Evolutionary conservation across 1,140 invertebrate genomes (phyloP).

Genomic region (Atta texana): DNA sequence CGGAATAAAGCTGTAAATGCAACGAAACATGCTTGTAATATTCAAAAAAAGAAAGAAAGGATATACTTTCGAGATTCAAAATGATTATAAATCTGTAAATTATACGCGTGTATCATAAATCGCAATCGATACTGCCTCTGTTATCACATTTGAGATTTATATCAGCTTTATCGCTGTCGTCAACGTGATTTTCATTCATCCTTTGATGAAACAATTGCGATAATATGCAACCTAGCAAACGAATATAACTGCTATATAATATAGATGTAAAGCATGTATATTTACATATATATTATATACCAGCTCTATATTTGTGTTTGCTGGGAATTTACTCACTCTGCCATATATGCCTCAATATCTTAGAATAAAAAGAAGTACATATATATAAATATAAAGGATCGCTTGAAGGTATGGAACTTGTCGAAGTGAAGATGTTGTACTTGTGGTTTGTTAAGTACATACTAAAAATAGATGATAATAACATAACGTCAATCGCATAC

Average conservation of each 20-base stretch:
- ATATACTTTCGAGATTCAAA: slow-evolving; percentile 8
- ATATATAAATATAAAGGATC: no score
- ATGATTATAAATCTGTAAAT: neutral
- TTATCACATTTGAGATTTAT: slow-evolving; percentile 28
- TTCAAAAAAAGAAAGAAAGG: neutral
- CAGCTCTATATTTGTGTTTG: no score
- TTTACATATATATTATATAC: no score
- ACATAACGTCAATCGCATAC: neutral
- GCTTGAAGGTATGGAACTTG: neutral
- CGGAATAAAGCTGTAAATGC: slow-evolving; percentile 44
- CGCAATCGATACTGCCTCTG: neutral
- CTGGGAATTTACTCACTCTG: neutral
- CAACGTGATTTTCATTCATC: neutral
- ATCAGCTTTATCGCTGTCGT: neutral
- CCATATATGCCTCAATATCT: neutral
- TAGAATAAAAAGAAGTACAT: slow-evolving; percentile 8
- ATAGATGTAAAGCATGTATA: no score
- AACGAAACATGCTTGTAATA: slow-evolving; percentile 19
- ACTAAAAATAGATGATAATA: slow-evolving; percentile 31
- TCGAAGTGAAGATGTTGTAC: slow-evolving; percentile 36
- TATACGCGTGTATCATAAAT: neutral
- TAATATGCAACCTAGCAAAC: neutral
- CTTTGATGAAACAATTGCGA: neutral
- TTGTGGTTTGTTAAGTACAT: slow-evolving; percentile 62
- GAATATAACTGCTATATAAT: no score